Percentiles rank a stretch among this genome's conserved stretches.
phyloP scores from a whole-genome alignment of 2,113 vertebrate species.

The Poeciliopsis occidentalis region DNA sequence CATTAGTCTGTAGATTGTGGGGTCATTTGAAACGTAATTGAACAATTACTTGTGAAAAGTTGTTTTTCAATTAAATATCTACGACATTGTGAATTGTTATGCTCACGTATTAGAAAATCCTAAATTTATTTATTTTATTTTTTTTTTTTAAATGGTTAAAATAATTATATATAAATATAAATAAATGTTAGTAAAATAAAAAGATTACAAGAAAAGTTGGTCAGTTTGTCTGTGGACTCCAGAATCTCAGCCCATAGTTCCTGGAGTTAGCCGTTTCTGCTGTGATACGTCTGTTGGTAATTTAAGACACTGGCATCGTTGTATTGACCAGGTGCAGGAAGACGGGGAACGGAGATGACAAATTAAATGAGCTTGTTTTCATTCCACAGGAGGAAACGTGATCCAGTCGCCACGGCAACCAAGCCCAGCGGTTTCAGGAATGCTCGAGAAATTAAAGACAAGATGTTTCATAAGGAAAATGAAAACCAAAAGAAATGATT shows the following conservation, averaged over 20 bases:
- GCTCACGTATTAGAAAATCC: no score
- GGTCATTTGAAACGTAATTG: no score
- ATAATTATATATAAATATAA: no score
- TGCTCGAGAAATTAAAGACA: conserved; percentile 34
- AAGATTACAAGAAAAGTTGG: neutral
- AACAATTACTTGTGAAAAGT: no score
- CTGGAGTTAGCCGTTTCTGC: conserved; percentile 5
- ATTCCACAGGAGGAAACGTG: conserved; percentile 47
- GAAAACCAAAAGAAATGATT: conserved; percentile 14
- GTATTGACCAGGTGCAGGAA: conserved; percentile 39
- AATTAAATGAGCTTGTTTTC: conserved; percentile 55
- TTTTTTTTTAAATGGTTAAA: no score
- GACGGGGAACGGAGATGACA: conserved; percentile 32
- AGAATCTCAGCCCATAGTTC: conserved; percentile 6
- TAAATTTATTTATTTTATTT: no score
- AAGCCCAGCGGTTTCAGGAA: conserved; percentile 22
- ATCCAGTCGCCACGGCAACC: conserved; percentile 55
- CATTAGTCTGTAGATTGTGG: no score
- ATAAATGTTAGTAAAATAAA: neutral
- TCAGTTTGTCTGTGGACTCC: neutral
- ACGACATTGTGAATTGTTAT: no score
- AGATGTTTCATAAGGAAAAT: conserved; percentile 8
- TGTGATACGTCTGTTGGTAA: conserved; percentile 28
- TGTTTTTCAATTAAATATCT: no score
- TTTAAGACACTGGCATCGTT: conserved; percentile 23